Percentiles rank a stretch among this genome's conserved stretches.
Evolutionary conservation across 2,797 vertebrate genomes (phyloP).

Genomic region (Limosa lapponica): DNA sequence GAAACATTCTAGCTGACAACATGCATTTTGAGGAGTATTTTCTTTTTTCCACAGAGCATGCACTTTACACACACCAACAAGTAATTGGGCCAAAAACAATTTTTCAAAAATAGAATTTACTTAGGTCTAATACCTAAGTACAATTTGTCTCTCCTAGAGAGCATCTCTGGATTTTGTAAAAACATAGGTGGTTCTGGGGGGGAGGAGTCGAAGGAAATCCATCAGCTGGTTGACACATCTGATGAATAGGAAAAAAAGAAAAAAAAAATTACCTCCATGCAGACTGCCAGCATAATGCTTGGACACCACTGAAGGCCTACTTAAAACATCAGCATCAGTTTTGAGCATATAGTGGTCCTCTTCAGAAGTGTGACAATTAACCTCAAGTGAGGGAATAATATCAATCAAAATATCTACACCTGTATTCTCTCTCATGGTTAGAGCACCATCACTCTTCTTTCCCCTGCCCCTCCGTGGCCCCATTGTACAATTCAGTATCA

Average conservation of each 20-base stretch:
- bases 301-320: not conserved
- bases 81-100: not conserved
- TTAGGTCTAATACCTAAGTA: not conserved
- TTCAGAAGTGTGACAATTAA: not conserved
- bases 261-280: not conserved
- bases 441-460: not conserved
- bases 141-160: not conserved
- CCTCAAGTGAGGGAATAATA: not conserved
- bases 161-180: not conserved
- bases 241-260: not conserved
- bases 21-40: not conserved
- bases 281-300: not conserved
- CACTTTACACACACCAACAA: not conserved
- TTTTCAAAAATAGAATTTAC: not conserved
- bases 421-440: not conserved
- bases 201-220: not conserved
- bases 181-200: not conserved
- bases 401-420: not conserved
- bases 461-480: accelerated
- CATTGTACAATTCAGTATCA: not conserved
- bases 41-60: not conserved
- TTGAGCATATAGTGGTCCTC: not conserved
- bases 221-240: not conserved
- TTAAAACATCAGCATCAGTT: not conserved
- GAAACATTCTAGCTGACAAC: not conserved